Evolutionary conservation across 2,113 vertebrate genomes (phyloP), one percentile per base, ranked within the genome.

Genomic region (Pionites leucogaster): DNA sequence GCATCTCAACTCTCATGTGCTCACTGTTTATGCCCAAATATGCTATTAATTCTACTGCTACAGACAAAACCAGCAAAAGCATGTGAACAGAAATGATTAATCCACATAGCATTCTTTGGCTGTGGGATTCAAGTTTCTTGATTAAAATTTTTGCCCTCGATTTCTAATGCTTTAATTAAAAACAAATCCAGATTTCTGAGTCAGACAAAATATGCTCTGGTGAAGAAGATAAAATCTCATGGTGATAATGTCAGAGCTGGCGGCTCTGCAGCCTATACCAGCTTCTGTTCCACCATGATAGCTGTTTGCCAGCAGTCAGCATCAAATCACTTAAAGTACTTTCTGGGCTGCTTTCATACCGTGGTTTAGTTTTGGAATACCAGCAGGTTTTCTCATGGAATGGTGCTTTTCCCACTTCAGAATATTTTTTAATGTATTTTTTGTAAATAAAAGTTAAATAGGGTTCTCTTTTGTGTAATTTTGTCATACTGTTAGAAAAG

Each of bases 101-200:
- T 90, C 46, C 57, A 63, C 23, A 13, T 29, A 23, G 14, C 41
- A 50, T 59, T 91, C 27, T 83, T 81, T 60, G 37, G 29, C 76
- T 39, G 1, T 28, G 50, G 42, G 53, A 82, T 68, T 92, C 68
- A 27, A 46, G 46, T 78, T 86, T 82, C 33, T 63, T 59, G 28
- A 63, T 93, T 77, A 29, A 86, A 47, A 16, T 44, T 86, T 72
- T 69, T 86, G 19, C 52, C 29, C 33, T 79, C 2, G 3, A 3
- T 82, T 92, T 93, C 80, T 86, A 55, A 81, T 47, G 19, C 23
- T 86, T 42, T 94, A 81, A 63, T 74, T 88, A 82, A 81, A 86
- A 77, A 62, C n/a, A 81, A 92, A 57, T 24, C 4, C 27, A 52
- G 59, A 88, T 78, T 86, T 87, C 44, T 75, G 52, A 78, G 47